Conservation (phyloP, 2,888 invertebrate species). For the Scotopteryx bipunctaria region DNA sequence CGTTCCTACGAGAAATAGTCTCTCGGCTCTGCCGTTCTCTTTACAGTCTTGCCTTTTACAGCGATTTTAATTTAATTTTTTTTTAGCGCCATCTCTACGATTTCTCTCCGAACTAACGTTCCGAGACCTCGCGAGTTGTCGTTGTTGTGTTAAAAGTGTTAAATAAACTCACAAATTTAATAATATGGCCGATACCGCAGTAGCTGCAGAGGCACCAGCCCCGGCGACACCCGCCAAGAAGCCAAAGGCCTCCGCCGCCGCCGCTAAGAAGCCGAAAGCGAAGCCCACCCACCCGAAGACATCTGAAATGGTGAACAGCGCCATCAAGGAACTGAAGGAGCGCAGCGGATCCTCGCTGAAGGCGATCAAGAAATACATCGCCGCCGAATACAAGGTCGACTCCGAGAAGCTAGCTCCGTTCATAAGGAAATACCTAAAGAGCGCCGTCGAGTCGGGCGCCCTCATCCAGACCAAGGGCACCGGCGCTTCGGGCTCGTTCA, state of each 20-base stretch:
- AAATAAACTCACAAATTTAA: neutral
- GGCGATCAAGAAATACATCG: slow-evolving; percentile 86
- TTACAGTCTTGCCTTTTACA: neutral
- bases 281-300: slow-evolving; percentile 58
- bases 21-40: slow-evolving; percentile 6
- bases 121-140: neutral
- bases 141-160: too few relatives aligned
- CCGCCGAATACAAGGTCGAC: slow-evolving; percentile 83
- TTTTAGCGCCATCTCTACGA: neutral
- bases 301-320: slow-evolving; percentile 81
- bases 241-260: slow-evolving; percentile 40
- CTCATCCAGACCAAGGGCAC: slow-evolving; percentile 81
- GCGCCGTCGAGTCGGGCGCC: slow-evolving; percentile 76
- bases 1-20: slow-evolving; percentile 21
- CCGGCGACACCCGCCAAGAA: slow-evolving; percentile 53
- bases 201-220: slow-evolving; percentile 49
- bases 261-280: slow-evolving; percentile 49
- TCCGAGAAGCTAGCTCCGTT: slow-evolving; percentile 81
- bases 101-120: neutral
- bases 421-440: slow-evolving; percentile 82
- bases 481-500: slow-evolving; percentile 60
- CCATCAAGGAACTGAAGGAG: slow-evolving; percentile 79
- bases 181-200: slow-evolving; percentile 50
- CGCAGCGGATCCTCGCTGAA: slow-evolving; percentile 83
- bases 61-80: too few relatives aligned